These are phyloP conservation scores for Scaptodrosophila latifasciaeformis DNA, from an alignment of 2,888 invertebrate genomes.

Conservation along the genomic window DNA sequence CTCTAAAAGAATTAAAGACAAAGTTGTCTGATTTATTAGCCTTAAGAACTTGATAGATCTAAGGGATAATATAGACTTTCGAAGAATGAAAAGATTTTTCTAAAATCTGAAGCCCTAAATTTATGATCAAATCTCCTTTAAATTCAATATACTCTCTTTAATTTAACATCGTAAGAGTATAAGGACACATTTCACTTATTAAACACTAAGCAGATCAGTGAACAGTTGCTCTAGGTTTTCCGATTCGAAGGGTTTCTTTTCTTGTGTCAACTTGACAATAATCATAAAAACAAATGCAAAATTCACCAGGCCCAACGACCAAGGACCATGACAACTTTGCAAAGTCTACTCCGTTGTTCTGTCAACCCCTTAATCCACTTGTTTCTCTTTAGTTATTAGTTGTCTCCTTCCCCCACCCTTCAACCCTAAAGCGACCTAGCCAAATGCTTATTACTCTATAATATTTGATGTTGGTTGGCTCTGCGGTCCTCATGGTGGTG, in stretches of 20 bases:
- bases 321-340: constrained; percentile 7
- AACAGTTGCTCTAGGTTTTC: not conserved
- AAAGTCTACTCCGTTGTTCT: not conserved
- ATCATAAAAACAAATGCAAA: constrained; percentile 70
- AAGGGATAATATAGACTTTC: no score
- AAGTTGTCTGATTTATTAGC: no score
- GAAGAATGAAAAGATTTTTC: no score
- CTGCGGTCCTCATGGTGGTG: constrained; percentile 22
- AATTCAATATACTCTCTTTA: no score
- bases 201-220: constrained; percentile 25
- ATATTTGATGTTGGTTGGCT: constrained; percentile 7
- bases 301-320: constrained; percentile 41
- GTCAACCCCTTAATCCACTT: constrained; percentile 68
- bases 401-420: no score
- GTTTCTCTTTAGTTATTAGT: constrained; percentile 49
- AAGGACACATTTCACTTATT: constrained; percentile 71
- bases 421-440: constrained; percentile 21
- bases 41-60: no score
- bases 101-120: no score
- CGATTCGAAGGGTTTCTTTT: constrained; percentile 10
- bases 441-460: constrained; percentile 32
- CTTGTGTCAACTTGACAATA: constrained; percentile 56
- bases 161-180: no score
- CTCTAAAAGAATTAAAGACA: no score
- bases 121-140: no score